Evolutionary conservation across 2,797 vertebrate species (phyloP).

Genomic region (Chelonia mydas): DNA sequence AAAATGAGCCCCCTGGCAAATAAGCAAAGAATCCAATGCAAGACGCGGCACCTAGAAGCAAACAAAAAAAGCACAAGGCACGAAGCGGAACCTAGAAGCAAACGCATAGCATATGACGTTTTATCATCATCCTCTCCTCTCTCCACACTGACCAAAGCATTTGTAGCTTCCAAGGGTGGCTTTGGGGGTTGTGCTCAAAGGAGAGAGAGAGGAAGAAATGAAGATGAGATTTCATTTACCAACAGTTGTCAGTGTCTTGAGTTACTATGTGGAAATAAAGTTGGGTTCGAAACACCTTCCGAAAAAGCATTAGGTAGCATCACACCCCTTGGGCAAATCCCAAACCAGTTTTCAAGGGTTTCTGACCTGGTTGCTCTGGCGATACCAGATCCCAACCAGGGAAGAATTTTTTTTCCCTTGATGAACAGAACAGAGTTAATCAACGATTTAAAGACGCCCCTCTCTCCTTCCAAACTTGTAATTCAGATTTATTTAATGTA

Average conservation of each 20-base stretch:
- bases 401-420: not conserved
- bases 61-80: conserved; percentile 35
- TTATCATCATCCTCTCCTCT: conserved; percentile 16
- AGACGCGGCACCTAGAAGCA: conserved; percentile 6
- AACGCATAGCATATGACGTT: conserved; percentile 51
- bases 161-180: not conserved
- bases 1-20: conserved; percentile 47
- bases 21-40: conserved; percentile 28
- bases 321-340: not conserved
- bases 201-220: conserved; percentile 40
- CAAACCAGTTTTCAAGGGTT: conserved; percentile 17
- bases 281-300: conserved; percentile 14
- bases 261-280: conserved; percentile 50
- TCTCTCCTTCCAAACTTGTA: conserved; percentile 21
- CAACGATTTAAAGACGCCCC: conserved; percentile 1
- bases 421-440: not conserved
- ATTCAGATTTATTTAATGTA: conserved; percentile 33
- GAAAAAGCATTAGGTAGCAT: not conserved
- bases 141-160: conserved; percentile 15
- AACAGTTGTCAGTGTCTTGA: not conserved
- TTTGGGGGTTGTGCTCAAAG: conserved; percentile 19
- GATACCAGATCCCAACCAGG: not conserved
- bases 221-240: conserved; percentile 45
- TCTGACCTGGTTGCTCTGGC: not conserved
- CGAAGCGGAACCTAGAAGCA: conserved; percentile 38